These are phyloP conservation scores for Anguilla marmorata DNA, from an alignment of 2,797 vertebrate species.

Conservation along the genomic window DNA sequence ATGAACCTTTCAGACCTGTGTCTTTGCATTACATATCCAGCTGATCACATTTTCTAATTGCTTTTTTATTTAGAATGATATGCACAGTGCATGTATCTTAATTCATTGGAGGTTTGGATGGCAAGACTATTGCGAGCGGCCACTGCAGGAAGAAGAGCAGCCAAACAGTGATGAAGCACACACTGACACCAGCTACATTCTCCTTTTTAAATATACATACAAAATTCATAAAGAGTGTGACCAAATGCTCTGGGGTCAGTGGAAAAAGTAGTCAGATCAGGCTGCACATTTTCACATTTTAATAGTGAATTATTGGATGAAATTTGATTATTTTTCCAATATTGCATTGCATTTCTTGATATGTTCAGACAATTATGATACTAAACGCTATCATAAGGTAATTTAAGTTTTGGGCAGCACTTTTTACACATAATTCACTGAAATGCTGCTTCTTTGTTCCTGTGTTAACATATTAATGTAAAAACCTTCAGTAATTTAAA, in stretches of 20 bases:
- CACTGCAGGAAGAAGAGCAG: neutral
- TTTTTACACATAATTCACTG: neutral
- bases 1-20: slow-evolving; percentile 24
- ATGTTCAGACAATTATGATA: neutral
- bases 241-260: neutral
- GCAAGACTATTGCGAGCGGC: neutral
- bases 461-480: neutral
- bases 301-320: neutral
- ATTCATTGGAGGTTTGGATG: neutral
- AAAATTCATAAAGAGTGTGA: neutral
- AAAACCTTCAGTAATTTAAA: neutral
- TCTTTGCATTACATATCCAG: slow-evolving; percentile 12
- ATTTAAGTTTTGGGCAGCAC: neutral
- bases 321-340: neutral
- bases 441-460: neutral
- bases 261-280: neutral
- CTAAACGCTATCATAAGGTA: neutral
- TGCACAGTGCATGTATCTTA: neutral
- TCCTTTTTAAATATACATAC: neutral
- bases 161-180: neutral
- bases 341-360: neutral
- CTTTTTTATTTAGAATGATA: neutral
- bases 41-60: slow-evolving; percentile 9
- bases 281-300: neutral
- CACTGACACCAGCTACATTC: neutral